Evolutionary conservation across 2,888 invertebrate genomes (phyloP).

Genomic region (Heteromurus nitidus): DNA sequence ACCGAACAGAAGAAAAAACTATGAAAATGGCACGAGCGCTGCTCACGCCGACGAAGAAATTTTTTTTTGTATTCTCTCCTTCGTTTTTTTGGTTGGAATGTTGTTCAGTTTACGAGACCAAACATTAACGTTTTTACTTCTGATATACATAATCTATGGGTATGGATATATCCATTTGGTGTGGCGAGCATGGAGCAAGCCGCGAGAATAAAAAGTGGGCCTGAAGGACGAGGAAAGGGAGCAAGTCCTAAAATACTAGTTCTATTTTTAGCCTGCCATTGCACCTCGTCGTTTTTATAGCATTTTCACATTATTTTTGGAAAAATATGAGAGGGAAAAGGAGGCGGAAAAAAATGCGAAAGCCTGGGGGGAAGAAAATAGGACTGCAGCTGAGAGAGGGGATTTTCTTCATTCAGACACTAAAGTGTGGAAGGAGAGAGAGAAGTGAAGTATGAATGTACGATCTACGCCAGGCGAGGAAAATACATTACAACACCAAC

Average conservation of each 20-base stretch:
- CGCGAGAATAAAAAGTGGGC: too few relatives aligned
- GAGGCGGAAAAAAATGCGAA: too few relatives aligned
- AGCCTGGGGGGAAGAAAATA: not conserved
- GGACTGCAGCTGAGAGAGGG: not conserved
- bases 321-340: slow-evolving; percentile 15
- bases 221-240: not conserved
- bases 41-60: too few relatives aligned
- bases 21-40: too few relatives aligned
- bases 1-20: too few relatives aligned
- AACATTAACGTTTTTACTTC: not conserved
- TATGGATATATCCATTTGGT: too few relatives aligned
- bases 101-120: too few relatives aligned
- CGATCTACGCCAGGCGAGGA: too few relatives aligned
- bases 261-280: slow-evolving; percentile 60
- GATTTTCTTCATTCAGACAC: not conserved
- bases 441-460: too few relatives aligned
- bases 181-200: not conserved
- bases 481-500: not conserved
- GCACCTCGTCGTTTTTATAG: slow-evolving; percentile 52
- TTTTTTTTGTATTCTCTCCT: too few relatives aligned
- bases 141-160: not conserved
- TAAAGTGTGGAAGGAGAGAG: not conserved
- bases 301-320: slow-evolving; percentile 60
- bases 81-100: too few relatives aligned
- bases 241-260: not conserved